Percentiles rank a stretch among this genome's conserved stretches.
These are phyloP conservation scores for Aporrectodea caliginosa DNA, from an alignment of 1,140 invertebrate species.

Conservation along the genomic window DNA sequence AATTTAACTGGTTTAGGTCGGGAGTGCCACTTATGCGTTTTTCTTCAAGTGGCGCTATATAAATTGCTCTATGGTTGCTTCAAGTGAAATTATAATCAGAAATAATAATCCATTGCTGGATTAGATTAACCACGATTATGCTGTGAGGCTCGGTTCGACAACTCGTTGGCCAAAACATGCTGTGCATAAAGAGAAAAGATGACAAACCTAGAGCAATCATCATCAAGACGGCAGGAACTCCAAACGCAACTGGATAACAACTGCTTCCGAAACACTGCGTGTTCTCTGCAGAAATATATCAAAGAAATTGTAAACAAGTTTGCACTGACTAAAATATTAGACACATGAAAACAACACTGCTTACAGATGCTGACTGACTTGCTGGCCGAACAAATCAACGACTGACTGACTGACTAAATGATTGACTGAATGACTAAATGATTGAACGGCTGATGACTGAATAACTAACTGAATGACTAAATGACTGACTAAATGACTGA, in stretches of 20 bases:
- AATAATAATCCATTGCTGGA: not conserved
- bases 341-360: not conserved
- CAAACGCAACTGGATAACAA: slow-evolving; percentile 88
- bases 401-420: not conserved
- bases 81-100: not conserved
- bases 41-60: too few relatives aligned
- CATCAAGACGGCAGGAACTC: slow-evolving; percentile 69
- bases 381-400: not conserved
- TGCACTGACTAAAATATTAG: not conserved
- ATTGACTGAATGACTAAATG: not conserved
- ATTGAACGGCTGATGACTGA: not conserved
- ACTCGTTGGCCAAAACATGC: too few relatives aligned
- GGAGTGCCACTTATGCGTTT: too few relatives aligned
- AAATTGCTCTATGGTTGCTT: not conserved
- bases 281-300: slow-evolving; percentile 58
- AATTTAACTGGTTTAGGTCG: too few relatives aligned
- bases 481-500: not conserved
- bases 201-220: slow-evolving; percentile 40
- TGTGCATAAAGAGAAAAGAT: not conserved
- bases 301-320: not conserved
- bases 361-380: too few relatives aligned
- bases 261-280: slow-evolving; percentile 75
- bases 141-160: too few relatives aligned
- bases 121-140: not conserved
- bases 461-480: not conserved